Evolutionary conservation across 2,113 vertebrate species (phyloP).

Genomic region (Fregata magnificens): DNA sequence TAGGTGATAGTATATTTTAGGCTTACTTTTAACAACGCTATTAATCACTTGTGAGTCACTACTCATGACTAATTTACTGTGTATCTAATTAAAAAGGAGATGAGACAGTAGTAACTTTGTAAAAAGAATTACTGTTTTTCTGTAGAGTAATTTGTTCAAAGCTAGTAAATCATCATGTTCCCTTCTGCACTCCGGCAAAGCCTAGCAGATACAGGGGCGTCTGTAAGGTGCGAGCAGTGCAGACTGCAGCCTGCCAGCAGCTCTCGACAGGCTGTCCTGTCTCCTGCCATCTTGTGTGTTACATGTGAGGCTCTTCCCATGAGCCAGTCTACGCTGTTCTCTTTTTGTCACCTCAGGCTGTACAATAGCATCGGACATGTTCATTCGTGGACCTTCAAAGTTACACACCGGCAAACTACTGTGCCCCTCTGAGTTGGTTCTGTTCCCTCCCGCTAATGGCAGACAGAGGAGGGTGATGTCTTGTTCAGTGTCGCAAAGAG

Average conservation of each 20-base stretch:
- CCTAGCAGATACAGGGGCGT: accelerated
- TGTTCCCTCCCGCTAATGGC: neutral
- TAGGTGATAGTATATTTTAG: neutral
- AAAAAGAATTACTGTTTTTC: neutral
- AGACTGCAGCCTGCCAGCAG: neutral
- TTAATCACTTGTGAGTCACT: neutral
- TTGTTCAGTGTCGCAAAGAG: neutral
- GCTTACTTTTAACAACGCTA: neutral
- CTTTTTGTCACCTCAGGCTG: neutral
- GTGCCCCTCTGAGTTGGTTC: neutral
- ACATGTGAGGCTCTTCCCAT: accelerated
- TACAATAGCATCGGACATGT: accelerated
- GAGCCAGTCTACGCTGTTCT: accelerated
- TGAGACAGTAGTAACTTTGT: neutral
- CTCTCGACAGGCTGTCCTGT: neutral
- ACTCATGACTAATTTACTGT: neutral
- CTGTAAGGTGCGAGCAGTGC: accelerated
- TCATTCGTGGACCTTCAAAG: accelerated
- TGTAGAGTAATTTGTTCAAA: neutral
- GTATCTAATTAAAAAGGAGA: neutral
- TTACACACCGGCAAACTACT: neutral
- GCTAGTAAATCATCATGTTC: neutral
- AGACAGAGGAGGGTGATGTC: neutral
- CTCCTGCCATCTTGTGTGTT: neutral
- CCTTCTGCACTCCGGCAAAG: accelerated